A percentile compares a stretch with the other conserved stretches of the same genome.
Evolutionary conservation across 2,888 invertebrate genomes (phyloP).

Genomic region (Melinaea marsaeus): DNA sequence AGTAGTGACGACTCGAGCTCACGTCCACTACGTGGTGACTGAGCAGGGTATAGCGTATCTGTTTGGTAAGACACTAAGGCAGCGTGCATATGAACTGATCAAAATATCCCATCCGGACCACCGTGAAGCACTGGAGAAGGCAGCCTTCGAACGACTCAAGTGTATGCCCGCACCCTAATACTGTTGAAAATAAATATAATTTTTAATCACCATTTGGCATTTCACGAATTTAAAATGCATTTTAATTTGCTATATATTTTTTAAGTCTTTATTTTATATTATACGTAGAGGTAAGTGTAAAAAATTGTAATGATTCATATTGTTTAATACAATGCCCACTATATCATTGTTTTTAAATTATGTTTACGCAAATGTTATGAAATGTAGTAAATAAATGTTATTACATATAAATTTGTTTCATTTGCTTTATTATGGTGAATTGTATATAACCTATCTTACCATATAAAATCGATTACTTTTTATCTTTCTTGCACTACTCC

Average conservation of each 20-base stretch:
- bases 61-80: slow-evolving; percentile 93
- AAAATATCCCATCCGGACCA: slow-evolving; percentile 94
- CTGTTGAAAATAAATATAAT: neutral
- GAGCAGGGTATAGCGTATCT: slow-evolving; percentile 93
- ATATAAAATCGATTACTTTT: too few species aligned
- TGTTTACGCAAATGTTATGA: too few species aligned
- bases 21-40: slow-evolving; percentile 95
- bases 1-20: slow-evolving; percentile 94
- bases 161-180: slow-evolving; percentile 82
- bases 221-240: neutral
- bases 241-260: neutral
- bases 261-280: neutral
- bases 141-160: slow-evolving; percentile 90
- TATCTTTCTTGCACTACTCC: too few species aligned
- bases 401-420: slow-evolving; percentile 6
- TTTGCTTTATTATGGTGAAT: too few species aligned
- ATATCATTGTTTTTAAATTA: too few species aligned
- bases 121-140: slow-evolving; percentile 88
- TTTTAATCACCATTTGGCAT: neutral
- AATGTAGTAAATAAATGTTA: neutral
- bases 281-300: neutral
- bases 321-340: too few species aligned
- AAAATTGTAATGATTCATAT: neutral
- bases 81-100: slow-evolving; percentile 93
- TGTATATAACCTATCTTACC: too few species aligned